A percentile compares a stretch with the other conserved stretches of the same genome.
Conservation (phyloP, 1,140 invertebrate genomes). For the Microplitis mediator region DNA sequence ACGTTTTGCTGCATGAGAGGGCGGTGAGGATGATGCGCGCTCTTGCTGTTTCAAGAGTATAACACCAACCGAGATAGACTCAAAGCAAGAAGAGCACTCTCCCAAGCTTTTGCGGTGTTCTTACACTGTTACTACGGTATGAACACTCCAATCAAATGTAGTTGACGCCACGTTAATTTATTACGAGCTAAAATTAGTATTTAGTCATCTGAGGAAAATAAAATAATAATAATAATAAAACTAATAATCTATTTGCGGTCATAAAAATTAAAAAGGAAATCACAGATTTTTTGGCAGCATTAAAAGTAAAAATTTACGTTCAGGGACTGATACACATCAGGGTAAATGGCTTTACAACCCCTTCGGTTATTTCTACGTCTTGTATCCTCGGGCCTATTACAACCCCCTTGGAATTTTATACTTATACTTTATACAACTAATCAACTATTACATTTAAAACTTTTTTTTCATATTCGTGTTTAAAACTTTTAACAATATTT, state of each 20-base stretch:
- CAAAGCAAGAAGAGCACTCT: constrained; percentile 1
- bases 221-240: neutral
- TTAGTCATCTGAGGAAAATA: constrained; percentile 35
- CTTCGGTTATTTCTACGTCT: constrained; percentile 45
- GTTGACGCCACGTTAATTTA: constrained; percentile 30
- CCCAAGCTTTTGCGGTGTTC: constrained; percentile 5
- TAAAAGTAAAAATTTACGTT: constrained; percentile 18
- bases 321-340: constrained; percentile 22
- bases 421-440: no score
- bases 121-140: constrained; percentile 35
- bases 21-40: neutral
- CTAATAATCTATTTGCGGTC: constrained; percentile 24
- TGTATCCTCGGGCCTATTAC: constrained; percentile 47
- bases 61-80: neutral
- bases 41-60: constrained; percentile 6
- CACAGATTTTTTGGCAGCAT: neutral
- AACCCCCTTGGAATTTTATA: constrained; percentile 1
- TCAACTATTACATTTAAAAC: no score
- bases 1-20: constrained; percentile 44
- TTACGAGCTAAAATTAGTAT: constrained; percentile 29
- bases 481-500: no score
- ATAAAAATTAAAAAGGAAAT: neutral
- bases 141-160: constrained; percentile 54
- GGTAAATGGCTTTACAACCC: constrained; percentile 18
- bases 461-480: no score